These are phyloP conservation scores for Zaprionus kolodkinae DNA, from an alignment of 1,140 invertebrate genomes.

Conservation along the genomic window DNA sequence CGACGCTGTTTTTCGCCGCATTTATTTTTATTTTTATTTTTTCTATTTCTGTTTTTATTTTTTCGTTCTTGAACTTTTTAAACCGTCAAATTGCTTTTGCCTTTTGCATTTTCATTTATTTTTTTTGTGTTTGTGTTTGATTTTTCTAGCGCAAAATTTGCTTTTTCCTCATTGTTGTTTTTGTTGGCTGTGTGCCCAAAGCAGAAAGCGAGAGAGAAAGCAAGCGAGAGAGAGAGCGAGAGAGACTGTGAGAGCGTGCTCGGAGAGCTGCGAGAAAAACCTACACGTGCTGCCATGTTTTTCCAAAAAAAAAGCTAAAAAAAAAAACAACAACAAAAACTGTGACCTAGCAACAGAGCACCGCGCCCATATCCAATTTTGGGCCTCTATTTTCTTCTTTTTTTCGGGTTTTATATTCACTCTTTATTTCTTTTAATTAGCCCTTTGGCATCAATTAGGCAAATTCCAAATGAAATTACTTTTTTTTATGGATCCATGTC, in stretches of 20 bases:
- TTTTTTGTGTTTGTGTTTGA: conserved; percentile 25
- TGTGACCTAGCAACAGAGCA: conserved; percentile 31
- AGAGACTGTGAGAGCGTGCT: conserved; percentile 3
- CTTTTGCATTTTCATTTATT: conserved; percentile 30
- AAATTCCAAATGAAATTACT: conserved; percentile 1
- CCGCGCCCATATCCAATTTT: conserved; percentile 17
- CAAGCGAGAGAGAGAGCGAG: background rate
- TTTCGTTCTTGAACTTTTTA: conserved; percentile 31
- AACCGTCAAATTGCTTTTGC: conserved; percentile 19
- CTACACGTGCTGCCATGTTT: conserved; percentile 36
- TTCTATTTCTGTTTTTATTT: conserved; percentile 8
- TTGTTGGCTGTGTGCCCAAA: conserved; percentile 51
- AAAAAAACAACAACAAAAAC: conserved; percentile 10
- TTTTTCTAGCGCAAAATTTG: conserved; percentile 17
- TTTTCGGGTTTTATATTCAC: conserved; percentile 1
- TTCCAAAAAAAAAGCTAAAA: conserved; percentile 9
- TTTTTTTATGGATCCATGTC: background rate
- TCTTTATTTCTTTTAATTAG: conserved; percentile 16
- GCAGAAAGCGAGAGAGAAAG: conserved; percentile 1
- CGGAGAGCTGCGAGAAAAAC: background rate
- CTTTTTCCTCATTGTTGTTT: background rate
- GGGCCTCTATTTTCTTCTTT: background rate
- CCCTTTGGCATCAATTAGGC: background rate
- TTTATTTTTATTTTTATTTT: background rate
- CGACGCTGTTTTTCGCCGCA: background rate